Evolutionary conservation across 2,888 invertebrate species (phyloP).

Genomic region (Falcaria lacertinaria): DNA sequence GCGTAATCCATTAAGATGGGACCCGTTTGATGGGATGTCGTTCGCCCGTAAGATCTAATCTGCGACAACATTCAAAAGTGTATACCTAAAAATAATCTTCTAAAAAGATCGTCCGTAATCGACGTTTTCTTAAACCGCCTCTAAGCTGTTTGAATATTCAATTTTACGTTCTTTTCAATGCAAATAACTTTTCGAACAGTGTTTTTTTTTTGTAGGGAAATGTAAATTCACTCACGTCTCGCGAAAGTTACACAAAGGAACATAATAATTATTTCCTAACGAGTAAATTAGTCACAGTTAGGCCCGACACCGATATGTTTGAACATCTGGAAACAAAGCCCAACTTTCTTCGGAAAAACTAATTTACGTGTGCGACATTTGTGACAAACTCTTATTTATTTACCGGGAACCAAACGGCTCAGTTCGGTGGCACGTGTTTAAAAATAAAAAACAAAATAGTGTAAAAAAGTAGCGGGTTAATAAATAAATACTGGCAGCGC

Average conservation of each 20-base stretch:
- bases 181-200: conserved; percentile 23
- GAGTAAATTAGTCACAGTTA: conserved; percentile 63
- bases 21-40: conserved; percentile 18
- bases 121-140: background rate
- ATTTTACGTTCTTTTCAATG: conserved; percentile 2
- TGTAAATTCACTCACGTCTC: conserved; percentile 39
- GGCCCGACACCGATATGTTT: conserved; percentile 56
- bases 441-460: conserved; percentile 6
- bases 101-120: background rate
- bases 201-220: conserved; percentile 58
- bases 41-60: conserved; percentile 16
- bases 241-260: conserved; percentile 49
- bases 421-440: conserved; percentile 29
- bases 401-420: conserved; percentile 34
- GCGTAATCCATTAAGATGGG: conserved; percentile 24
- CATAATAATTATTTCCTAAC: conserved; percentile 55
- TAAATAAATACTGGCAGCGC: background rate
- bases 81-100: conserved; percentile 1
- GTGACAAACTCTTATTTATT: conserved; percentile 57
- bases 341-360: conserved; percentile 58
- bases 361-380: conserved; percentile 44
- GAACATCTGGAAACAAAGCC: conserved; percentile 59
- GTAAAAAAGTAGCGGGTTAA: background rate
- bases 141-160: conserved; percentile 1
- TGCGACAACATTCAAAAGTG: conserved; percentile 11